phyloP scores from a whole-genome alignment of 2,888 invertebrate species.

The Lycocerus yunnanus region DNA sequence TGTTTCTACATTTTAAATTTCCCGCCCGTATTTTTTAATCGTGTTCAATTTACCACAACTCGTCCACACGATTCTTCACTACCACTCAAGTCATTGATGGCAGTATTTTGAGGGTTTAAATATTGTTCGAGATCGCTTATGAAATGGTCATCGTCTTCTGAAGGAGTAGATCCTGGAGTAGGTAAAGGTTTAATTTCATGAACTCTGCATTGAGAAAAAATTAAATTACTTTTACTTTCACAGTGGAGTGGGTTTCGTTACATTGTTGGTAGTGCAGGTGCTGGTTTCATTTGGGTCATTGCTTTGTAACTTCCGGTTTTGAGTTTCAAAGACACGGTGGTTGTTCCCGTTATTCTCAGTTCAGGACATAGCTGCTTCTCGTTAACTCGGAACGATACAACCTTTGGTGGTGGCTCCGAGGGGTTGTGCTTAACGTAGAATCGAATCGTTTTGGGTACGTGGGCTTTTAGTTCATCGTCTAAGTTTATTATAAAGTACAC shows the following conservation, averaged over 20 bases:
- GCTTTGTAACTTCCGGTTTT: constrained; percentile 32
- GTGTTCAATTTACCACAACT: background rate
- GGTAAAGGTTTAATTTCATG: background rate
- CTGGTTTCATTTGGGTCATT: background rate
- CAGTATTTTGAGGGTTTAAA: constrained; percentile 11
- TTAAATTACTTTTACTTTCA: background rate
- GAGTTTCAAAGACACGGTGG: background rate
- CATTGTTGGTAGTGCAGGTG: background rate
- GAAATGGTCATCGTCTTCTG: constrained; percentile 37
- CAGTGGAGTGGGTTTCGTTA: background rate
- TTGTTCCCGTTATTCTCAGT: constrained; percentile 30
- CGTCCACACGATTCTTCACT: background rate
- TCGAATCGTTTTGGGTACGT: constrained; percentile 60
- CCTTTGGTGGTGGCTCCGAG: constrained; percentile 56
- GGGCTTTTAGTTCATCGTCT: constrained; percentile 61
- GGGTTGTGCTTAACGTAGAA: constrained; percentile 66
- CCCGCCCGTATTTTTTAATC: no score
- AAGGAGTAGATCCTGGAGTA: background rate
- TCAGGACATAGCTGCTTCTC: constrained; percentile 63
- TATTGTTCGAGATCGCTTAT: constrained; percentile 41
- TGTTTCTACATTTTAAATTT: no score
- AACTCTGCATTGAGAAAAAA: constrained; percentile 6
- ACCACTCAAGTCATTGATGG: background rate
- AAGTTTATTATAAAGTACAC: constrained; percentile 62
- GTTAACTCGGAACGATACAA: constrained; percentile 60